Conservation (phyloP, 2,888 invertebrate genomes). For the Andrena flavipes region DNA sequence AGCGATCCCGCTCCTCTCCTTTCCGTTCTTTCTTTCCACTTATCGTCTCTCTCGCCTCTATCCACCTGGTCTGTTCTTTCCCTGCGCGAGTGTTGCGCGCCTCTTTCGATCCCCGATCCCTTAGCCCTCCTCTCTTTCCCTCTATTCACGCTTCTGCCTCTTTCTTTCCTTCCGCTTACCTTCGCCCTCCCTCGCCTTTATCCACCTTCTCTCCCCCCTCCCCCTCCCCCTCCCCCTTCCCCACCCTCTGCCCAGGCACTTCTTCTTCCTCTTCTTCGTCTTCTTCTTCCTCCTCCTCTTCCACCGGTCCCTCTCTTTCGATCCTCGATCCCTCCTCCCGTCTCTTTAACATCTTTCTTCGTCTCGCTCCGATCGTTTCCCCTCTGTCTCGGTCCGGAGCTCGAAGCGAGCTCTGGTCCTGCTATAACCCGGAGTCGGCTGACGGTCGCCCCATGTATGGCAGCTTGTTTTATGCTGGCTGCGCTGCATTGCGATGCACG, state of each 20-base stretch:
- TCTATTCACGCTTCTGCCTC: neutral
- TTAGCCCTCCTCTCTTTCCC: neutral
- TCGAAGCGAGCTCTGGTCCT: constrained; percentile 75
- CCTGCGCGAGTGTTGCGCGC: neutral
- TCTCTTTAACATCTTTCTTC: neutral
- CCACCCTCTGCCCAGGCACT: neutral
- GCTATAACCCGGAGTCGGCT: constrained; percentile 81
- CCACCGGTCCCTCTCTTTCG: constrained; percentile 2
- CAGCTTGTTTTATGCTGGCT: constrained; percentile 84
- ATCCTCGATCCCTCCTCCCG: constrained; percentile 24
- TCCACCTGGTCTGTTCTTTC: constrained; percentile 18
- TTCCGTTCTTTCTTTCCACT: constrained; percentile 24
- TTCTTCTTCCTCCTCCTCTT: constrained; percentile 14
- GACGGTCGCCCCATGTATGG: constrained; percentile 85
- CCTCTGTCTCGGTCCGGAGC: constrained; percentile 54
- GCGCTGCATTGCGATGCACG: constrained; percentile 79
- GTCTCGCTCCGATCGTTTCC: constrained; percentile 25
- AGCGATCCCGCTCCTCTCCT: constrained; percentile 7
- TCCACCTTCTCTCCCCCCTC: constrained; percentile 29
- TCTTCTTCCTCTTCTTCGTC: constrained; percentile 29
- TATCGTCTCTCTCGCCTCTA: constrained; percentile 21
- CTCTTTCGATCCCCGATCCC: constrained; percentile 10
- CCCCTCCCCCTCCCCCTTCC: constrained; percentile 28
- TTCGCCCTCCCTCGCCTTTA: constrained; percentile 1
- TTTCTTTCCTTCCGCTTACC: neutral